A percentile compares a stretch with the other conserved stretches of the same genome.
Conservation (phyloP, 2,113 vertebrate genomes). For the Rhinopomastus cyanomelas region DNA sequence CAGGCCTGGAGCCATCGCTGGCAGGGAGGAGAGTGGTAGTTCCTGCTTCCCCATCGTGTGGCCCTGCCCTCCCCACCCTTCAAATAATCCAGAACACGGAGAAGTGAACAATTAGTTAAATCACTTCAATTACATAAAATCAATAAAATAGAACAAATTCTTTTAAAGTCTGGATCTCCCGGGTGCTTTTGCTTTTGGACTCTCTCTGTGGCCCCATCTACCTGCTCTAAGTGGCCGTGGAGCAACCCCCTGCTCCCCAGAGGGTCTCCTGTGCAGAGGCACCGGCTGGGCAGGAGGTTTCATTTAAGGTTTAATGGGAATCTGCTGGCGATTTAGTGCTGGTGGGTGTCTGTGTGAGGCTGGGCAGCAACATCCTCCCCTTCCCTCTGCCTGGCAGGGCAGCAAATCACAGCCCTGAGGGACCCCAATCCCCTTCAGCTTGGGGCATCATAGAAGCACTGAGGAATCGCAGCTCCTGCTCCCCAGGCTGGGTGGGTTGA, state of each 20-base stretch:
- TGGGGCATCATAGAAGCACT: background rate
- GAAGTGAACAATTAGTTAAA: background rate
- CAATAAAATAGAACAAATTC: too few species aligned
- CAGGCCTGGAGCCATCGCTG: background rate
- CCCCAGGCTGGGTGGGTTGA: background rate
- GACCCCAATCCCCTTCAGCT: background rate
- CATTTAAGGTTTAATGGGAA: background rate
- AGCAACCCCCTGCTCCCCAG: background rate
- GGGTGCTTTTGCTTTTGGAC: background rate
- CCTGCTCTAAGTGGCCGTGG: background rate
- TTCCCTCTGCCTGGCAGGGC: background rate
- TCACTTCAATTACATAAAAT: too few species aligned
- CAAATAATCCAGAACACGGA: background rate
- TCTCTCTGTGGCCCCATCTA: background rate
- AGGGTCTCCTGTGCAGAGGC: background rate
- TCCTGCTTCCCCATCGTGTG: background rate
- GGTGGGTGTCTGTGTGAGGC: fast-evolving
- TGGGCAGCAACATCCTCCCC: background rate
- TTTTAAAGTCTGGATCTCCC: too few species aligned
- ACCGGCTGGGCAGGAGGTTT: background rate
- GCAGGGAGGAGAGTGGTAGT: background rate
- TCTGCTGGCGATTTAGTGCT: background rate
- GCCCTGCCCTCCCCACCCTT: background rate
- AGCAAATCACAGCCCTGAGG: fast-evolving
- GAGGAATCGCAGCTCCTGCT: background rate